A percentile compares a stretch with the other conserved stretches of the same genome.
phyloP scores from a whole-genome alignment of 2,797 vertebrate species.

The Peromyscus nudipes region DNA sequence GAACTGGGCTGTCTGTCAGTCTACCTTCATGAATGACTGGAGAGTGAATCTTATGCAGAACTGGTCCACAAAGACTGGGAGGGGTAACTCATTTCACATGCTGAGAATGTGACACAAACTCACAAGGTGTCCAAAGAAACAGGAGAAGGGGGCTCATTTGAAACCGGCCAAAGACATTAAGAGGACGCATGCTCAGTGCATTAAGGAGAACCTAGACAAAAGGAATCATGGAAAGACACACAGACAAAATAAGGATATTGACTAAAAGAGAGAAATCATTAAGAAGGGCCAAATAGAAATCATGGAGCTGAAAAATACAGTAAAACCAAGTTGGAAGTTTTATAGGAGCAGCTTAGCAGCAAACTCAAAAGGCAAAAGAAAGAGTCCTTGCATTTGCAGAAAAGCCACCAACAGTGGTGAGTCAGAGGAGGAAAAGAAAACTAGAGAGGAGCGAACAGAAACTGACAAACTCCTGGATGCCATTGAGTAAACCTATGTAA shows the following conservation, averaged over 20 bases:
- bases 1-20: background rate
- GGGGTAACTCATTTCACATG: background rate
- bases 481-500: background rate
- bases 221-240: background rate
- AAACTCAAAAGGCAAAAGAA: background rate
- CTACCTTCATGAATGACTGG: too few species aligned
- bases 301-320: background rate
- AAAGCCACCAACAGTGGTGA: background rate
- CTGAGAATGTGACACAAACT: background rate
- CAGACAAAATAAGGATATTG: background rate
- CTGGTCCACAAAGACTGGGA: background rate
- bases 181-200: background rate
- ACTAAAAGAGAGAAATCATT: background rate
- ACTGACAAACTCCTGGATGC: background rate
- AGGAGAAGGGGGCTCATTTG: background rate
- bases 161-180: background rate
- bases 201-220: background rate
- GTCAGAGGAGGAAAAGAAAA: background rate
- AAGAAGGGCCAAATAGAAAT: background rate
- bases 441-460: background rate
- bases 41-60: background rate
- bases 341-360: background rate
- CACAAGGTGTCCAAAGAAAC: background rate
- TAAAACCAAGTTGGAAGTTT: background rate
- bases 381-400: background rate